Base-by-base conservation (phyloP, 2,888 invertebrate species). In the Alentia gelatinosa region DNA sequence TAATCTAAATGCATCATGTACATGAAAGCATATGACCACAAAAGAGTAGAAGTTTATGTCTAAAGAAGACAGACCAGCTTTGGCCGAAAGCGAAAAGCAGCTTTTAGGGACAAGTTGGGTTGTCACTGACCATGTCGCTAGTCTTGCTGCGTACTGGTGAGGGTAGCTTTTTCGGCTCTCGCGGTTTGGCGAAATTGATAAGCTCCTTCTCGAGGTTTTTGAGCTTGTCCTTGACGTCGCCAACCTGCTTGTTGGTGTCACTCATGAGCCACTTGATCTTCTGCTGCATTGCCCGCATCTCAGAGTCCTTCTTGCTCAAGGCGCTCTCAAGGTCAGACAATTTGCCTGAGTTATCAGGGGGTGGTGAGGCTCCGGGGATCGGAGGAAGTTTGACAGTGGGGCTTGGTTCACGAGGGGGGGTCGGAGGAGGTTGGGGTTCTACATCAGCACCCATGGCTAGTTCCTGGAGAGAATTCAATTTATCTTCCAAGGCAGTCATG, bases 161-260 rank as follows among this genome's bases (percentile, higher is more conserved):
- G 30, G 89, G 37, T 19, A 63, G 37, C 89, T 37, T 56, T 56
- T 50, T 63, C n/a, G 50, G 30, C 63, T 88, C n/a, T n/a, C n/a
- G n/a, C n/a, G n/a, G n/a, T 19, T 74, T 42, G 39, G 19, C 75
- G 39, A 40, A 42, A 89, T 63, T 89, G 23, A 40, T 9, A 9
- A 89, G 42, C 39, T 89, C 74, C n/a, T 68, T 40, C 19, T 89
- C 74, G 23, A 89, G 40, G 40, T 63, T 42, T n/a, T 39, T 75
- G 5, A 89, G 89, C 74, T 42, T 68, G 42, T 90, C 90, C 42
- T 90, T 90, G 83, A 75, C 30, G 42, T 42, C 75, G 19, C 50
- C 40, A 26, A 92, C 35, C 91, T 91, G 91, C 90, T 84, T 37
- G 91, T 91, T 91, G 23, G 88, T 86, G 35, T 92, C 91, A 68